phyloP scores from a whole-genome alignment of 2,888 invertebrate genomes.

The Macaria liturata region DNA sequence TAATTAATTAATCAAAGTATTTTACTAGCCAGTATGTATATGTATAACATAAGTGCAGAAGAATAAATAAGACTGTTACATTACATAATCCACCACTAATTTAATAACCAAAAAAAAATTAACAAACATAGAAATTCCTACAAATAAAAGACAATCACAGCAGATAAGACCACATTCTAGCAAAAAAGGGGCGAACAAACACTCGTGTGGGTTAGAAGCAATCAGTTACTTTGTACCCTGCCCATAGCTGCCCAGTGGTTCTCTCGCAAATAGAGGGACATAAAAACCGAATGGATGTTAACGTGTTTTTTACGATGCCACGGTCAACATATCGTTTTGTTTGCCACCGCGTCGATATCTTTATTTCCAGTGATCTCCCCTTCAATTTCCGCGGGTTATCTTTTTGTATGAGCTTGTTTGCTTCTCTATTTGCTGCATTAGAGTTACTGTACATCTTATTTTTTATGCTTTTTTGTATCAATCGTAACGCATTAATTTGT shows the following conservation, averaged over 20 bases:
- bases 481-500: too few species aligned
- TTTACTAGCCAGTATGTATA: too few species aligned
- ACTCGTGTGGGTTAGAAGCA: constrained; percentile 47
- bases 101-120: too few species aligned
- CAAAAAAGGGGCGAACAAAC: constrained; percentile 19
- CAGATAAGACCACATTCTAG: background rate
- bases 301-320: constrained; percentile 81
- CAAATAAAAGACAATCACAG: too few species aligned
- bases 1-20: too few species aligned
- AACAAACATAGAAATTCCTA: too few species aligned
- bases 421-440: constrained; percentile 28
- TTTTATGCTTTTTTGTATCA: too few species aligned
- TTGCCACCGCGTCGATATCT: constrained; percentile 75
- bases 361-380: constrained; percentile 59
- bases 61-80: too few species aligned
- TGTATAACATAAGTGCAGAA: too few species aligned
- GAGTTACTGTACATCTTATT: background rate
- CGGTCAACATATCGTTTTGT: constrained; percentile 79
- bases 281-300: constrained; percentile 82
- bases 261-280: constrained; percentile 73
- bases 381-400: constrained; percentile 58
- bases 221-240: constrained; percentile 72
- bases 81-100: too few species aligned
- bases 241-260: constrained; percentile 64
- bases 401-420: constrained; percentile 34